Percentiles rank a stretch among this genome's conserved stretches.
Conservation (phyloP, 2,888 invertebrate genomes). For the Sipha maydis region DNA sequence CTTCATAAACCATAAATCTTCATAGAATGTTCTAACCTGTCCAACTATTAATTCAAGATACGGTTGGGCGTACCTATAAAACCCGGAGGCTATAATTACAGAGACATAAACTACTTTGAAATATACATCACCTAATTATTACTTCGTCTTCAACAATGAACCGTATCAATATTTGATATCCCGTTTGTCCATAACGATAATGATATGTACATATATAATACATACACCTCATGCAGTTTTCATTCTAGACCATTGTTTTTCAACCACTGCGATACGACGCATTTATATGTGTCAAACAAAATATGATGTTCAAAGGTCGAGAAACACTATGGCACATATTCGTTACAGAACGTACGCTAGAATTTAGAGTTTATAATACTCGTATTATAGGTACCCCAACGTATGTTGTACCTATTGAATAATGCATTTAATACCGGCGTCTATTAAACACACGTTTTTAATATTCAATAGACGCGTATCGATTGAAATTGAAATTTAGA, state of each 20-base stretch:
- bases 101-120: no score
- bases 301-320: no score
- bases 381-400: neutral
- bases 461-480: no score
- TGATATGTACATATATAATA: neutral
- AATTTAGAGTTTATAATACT: neutral
- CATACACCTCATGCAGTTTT: neutral
- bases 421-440: neutral
- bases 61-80: neutral
- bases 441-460: neutral
- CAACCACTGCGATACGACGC: no score
- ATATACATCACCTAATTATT: neutral
- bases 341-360: neutral
- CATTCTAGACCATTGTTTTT: neutral
- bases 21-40: no score
- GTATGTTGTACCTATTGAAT: no score
- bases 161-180: neutral
- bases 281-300: no score
- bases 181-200: neutral
- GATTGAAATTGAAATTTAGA: neutral
- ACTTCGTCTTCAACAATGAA: neutral
- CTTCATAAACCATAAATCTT: no score
- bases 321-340: no score
- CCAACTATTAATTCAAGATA: neutral
- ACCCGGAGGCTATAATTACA: neutral